Percentiles rank a stretch among this genome's conserved stretches.
Evolutionary conservation across 1,140 invertebrate genomes (phyloP).

Genomic region (Orchestia grillus): DNA sequence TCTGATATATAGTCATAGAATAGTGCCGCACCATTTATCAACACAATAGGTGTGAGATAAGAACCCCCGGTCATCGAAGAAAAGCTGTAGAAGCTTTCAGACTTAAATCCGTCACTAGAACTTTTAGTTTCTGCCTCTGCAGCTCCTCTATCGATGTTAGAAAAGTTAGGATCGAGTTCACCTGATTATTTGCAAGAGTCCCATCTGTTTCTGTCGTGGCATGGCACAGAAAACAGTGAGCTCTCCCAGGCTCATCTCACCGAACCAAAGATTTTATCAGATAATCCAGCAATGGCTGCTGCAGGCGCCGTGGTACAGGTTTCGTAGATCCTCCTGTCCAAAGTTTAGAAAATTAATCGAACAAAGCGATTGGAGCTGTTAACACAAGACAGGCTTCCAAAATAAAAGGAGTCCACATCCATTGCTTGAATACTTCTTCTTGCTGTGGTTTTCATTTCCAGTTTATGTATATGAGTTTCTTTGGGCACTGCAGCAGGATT

Average conservation of each 20-base stretch:
- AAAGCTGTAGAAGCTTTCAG: not conserved
- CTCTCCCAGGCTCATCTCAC: not conserved
- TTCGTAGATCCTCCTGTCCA: not conserved
- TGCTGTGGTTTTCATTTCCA: not conserved
- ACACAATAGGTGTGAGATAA: not conserved
- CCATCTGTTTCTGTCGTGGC: constrained; percentile 41
- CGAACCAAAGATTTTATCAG: not conserved
- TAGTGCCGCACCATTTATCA: not conserved
- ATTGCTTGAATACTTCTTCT: not conserved
- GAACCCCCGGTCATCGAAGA: not conserved
- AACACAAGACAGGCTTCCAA: not conserved
- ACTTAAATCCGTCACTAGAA: constrained; percentile 31
- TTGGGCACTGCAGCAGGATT: not conserved
- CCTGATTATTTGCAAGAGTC: constrained; percentile 54
- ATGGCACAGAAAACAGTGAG: constrained; percentile 12
- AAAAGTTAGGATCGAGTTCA: constrained; percentile 52
- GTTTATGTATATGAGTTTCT: not conserved
- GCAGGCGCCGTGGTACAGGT: not conserved
- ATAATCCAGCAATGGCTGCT: not conserved
- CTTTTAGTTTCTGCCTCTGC: constrained; percentile 28
- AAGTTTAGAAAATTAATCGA: constrained; percentile 30
- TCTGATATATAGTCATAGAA: not conserved
- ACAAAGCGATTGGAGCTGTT: constrained; percentile 25
- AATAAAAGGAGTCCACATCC: not conserved
- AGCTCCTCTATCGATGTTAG: constrained; percentile 46